A percentile compares a stretch with the other conserved stretches of the same genome.
Conservation (phyloP, 2,797 vertebrate genomes). For the Silurus lanzhouensis region DNA sequence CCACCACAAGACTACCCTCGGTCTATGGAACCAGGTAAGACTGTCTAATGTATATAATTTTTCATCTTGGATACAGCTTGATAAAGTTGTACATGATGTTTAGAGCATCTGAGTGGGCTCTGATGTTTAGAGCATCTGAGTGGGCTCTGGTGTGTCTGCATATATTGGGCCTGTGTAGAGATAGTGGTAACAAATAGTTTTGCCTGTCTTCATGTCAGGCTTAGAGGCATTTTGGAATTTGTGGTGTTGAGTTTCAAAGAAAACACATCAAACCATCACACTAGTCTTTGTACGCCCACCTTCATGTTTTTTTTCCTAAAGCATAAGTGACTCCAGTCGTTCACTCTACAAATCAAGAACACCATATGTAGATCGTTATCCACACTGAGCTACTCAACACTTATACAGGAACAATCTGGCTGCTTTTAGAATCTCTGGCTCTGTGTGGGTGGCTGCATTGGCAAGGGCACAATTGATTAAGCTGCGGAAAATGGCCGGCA, state of each 20-base stretch:
- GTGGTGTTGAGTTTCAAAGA: slow-evolving; percentile 25
- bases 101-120: neutral
- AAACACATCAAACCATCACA: slow-evolving; percentile 29
- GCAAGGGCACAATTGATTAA: slow-evolving; percentile 61
- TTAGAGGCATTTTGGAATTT: slow-evolving; percentile 23
- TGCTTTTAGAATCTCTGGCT: slow-evolving; percentile 51
- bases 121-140: neutral
- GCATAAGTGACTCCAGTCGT: slow-evolving; percentile 36
- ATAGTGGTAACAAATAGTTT: slow-evolving; percentile 27
- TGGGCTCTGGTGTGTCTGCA: neutral
- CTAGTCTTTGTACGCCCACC: slow-evolving; percentile 17
- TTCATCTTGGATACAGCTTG: neutral
- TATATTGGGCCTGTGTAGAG: neutral
- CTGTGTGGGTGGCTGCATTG: slow-evolving; percentile 52
- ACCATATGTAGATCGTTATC: slow-evolving; percentile 45
- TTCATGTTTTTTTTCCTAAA: slow-evolving; percentile 35
- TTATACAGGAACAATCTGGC: slow-evolving; percentile 46
- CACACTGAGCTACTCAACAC: slow-evolving; percentile 31
- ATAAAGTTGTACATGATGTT: neutral
- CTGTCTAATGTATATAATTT: neutral
- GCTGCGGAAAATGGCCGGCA: slow-evolving; percentile 67
- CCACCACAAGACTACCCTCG: slow-evolving; percentile 78
- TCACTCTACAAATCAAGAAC: slow-evolving; percentile 37
- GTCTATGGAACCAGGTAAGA: slow-evolving; percentile 86
- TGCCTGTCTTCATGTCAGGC: slow-evolving; percentile 7